A percentile compares a stretch with the other conserved stretches of the same genome.
These are phyloP conservation scores for Vulpes ferrilata DNA, from an alignment of 2,113 vertebrate species.

Conservation along the genomic window DNA sequence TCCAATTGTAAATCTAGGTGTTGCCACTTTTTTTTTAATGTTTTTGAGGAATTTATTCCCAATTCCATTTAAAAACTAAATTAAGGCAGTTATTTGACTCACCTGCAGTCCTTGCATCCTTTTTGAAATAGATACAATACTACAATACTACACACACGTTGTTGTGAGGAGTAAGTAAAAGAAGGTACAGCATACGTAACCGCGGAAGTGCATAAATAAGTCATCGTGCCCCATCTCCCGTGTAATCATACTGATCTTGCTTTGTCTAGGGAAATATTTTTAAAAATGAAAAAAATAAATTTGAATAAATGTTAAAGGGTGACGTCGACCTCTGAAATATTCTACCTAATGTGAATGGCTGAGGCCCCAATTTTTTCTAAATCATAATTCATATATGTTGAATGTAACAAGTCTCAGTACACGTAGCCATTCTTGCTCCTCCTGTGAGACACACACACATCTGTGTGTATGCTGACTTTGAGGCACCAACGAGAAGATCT, in stretches of 20 bases:
- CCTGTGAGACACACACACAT: background rate
- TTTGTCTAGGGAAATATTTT: background rate
- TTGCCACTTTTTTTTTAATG: background rate
- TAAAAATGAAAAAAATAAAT: background rate
- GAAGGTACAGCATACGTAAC: background rate
- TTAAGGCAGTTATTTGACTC: background rate
- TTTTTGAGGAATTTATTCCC: background rate
- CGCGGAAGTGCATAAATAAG: background rate
- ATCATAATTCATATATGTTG: background rate
- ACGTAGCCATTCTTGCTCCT: background rate
- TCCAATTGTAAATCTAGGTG: background rate
- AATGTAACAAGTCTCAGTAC: background rate
- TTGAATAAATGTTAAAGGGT: background rate
- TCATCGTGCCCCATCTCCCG: background rate
- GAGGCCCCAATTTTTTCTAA: background rate
- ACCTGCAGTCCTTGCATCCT: background rate
- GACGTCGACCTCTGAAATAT: background rate
- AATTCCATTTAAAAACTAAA: background rate
- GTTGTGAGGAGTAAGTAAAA: background rate
- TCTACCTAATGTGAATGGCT: background rate
- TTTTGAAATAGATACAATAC: background rate
- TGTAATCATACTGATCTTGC: background rate
- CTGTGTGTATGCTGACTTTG: background rate
- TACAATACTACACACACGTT: background rate
- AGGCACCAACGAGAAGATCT: background rate